Percentiles rank a stretch among this genome's conserved stretches.
These are phyloP conservation scores for Drosophila repleta DNA, from an alignment of 1,140 invertebrate species.

Conservation along the genomic window DNA sequence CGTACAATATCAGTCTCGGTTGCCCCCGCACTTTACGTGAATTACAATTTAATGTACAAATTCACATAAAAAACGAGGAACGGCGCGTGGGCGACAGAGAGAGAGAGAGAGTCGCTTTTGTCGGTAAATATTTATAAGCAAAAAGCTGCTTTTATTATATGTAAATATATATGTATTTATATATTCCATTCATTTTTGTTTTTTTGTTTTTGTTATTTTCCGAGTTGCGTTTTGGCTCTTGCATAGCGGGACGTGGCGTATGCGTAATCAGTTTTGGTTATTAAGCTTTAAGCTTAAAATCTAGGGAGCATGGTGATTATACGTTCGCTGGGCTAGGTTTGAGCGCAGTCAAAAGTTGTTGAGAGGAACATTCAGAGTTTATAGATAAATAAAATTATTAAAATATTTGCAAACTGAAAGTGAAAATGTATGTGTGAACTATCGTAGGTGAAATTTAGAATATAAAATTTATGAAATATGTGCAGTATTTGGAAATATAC, in stretches of 20 bases:
- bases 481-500: too few relatives aligned
- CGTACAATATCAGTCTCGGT: neutral
- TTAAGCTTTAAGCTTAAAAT: conserved; percentile 7
- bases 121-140: conserved; percentile 63
- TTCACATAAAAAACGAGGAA: conserved; percentile 53
- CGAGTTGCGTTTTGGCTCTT: neutral
- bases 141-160: conserved; percentile 33
- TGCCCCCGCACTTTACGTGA: conserved; percentile 21
- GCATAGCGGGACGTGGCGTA: conserved; percentile 24
- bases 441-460: too few relatives aligned
- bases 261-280: conserved; percentile 36
- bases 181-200: neutral
- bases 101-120: conserved; percentile 10
- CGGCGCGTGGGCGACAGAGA: neutral
- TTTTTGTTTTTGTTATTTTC: conserved; percentile 13
- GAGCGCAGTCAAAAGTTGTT: too few relatives aligned
- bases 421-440: too few relatives aligned
- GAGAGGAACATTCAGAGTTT: too few relatives aligned
- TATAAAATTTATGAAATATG: too few relatives aligned
- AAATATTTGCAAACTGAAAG: too few relatives aligned
- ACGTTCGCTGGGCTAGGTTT: neutral
- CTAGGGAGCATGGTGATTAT: neutral
- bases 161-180: neutral
- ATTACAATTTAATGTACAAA: conserved; percentile 73
- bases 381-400: too few relatives aligned